These are phyloP conservation scores for Anastatus disparis DNA, from an alignment of 1,140 invertebrate genomes.

Conservation along the genomic window DNA sequence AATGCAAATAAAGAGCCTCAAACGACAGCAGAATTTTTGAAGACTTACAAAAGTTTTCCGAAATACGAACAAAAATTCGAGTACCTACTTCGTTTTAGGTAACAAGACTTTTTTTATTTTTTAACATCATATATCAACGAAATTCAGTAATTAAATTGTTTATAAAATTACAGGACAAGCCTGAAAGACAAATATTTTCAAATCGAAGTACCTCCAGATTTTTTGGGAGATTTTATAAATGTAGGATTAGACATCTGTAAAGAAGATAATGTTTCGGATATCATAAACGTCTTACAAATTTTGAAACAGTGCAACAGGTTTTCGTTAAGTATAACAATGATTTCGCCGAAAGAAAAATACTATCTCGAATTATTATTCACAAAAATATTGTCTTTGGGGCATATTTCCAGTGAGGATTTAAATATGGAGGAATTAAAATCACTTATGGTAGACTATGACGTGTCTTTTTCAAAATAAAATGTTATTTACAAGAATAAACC, in stretches of 20 bases:
- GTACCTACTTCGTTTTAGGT: constrained; percentile 39
- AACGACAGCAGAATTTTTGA: constrained; percentile 42
- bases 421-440: no score
- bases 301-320: constrained; percentile 55
- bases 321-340: constrained; percentile 26
- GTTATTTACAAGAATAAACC: no score
- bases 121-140: no score
- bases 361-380: not conserved
- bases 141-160: no score
- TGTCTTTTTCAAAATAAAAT: no score
- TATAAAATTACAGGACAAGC: constrained; percentile 34
- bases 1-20: constrained; percentile 1
- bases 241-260: constrained; percentile 27
- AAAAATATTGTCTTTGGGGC: no score
- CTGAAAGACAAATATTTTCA: constrained; percentile 47
- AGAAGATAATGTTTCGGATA: not conserved
- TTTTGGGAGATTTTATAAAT: constrained; percentile 49
- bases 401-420: no score
- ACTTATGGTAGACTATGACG: no score
- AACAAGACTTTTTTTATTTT: not conserved
- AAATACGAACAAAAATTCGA: constrained; percentile 38
- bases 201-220: constrained; percentile 48
- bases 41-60: constrained; percentile 33
- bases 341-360: not conserved
- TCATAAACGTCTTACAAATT: constrained; percentile 50